phyloP scores from a whole-genome alignment of 2,888 invertebrate genomes.

The Cenopis cana region DNA sequence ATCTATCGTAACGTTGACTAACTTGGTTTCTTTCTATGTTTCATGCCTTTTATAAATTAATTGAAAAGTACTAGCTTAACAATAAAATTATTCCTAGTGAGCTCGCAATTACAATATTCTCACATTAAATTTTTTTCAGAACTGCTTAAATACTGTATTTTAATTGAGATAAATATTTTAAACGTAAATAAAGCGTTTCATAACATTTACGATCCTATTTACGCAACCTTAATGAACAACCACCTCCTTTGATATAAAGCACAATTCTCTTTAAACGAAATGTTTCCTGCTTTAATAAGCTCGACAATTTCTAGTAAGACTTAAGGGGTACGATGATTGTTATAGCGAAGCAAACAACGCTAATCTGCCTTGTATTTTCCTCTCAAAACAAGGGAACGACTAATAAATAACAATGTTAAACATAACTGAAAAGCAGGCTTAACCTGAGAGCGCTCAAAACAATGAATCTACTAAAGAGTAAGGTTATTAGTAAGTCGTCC shows the following conservation, averaged over 20 bases:
- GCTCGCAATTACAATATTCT: too few species aligned
- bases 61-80: too few species aligned
- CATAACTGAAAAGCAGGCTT: slow-evolving; percentile 66
- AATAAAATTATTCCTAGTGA: too few species aligned
- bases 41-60: too few species aligned
- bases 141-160: too few species aligned
- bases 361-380: slow-evolving; percentile 74
- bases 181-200: too few species aligned
- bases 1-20: too few species aligned
- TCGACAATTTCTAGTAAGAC: slow-evolving; percentile 63
- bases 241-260: slow-evolving; percentile 6
- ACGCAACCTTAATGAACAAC: not conserved
- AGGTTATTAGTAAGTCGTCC: slow-evolving; percentile 82
- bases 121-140: too few species aligned
- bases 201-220: too few species aligned
- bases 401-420: slow-evolving; percentile 81
- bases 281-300: slow-evolving; percentile 52
- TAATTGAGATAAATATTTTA: too few species aligned
- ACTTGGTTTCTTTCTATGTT: too few species aligned
- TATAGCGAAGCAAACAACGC: slow-evolving; percentile 70
- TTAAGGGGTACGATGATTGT: slow-evolving; percentile 62
- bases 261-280: not conserved
- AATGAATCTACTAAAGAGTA: slow-evolving; percentile 63
- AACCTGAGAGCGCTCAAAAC: slow-evolving; percentile 67
- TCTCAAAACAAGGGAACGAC: slow-evolving; percentile 59